Conservation (phyloP, 2,797 vertebrate species). For the Lagodon rhomboides region DNA sequence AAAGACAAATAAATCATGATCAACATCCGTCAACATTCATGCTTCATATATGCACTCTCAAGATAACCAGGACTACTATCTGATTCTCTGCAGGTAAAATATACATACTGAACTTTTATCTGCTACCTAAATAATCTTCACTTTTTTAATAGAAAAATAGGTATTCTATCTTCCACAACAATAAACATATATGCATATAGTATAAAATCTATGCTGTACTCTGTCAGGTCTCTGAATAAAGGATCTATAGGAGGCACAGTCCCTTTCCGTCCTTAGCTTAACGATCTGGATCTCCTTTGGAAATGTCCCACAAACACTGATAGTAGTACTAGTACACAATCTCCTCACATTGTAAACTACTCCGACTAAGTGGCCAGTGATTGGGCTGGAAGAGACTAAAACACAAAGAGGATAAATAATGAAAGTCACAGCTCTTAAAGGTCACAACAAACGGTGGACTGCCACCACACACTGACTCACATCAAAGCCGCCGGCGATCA, state of each 20-base stretch:
- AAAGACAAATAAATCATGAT: slow-evolving; percentile 39
- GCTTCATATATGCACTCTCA: slow-evolving; percentile 16
- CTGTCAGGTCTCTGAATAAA: too few relatives aligned
- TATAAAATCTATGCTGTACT: slow-evolving; percentile 30
- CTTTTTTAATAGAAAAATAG: slow-evolving; percentile 43
- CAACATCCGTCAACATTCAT: slow-evolving; percentile 63
- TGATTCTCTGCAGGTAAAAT: slow-evolving; percentile 14
- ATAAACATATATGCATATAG: slow-evolving; percentile 38
- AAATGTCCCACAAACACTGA: slow-evolving; percentile 1
- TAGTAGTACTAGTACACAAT: neutral
- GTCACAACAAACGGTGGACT: slow-evolving; percentile 23
- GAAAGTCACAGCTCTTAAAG: slow-evolving; percentile 29
- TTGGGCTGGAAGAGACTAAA: neutral
- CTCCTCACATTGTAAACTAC: neutral
- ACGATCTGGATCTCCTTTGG: slow-evolving; percentile 18
- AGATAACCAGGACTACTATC: slow-evolving; percentile 1
- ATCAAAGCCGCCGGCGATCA: slow-evolving; percentile 25
- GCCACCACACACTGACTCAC: slow-evolving; percentile 8
- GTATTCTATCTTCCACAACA: slow-evolving; percentile 28
- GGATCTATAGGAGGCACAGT: too few relatives aligned
- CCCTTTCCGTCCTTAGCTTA: slow-evolving; percentile 33
- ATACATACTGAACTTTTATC: neutral
- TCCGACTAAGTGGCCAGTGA: neutral
- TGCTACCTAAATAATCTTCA: slow-evolving; percentile 1
- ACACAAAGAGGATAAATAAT: neutral